Evolutionary conservation across 2,888 invertebrate species (phyloP), one percentile per base, ranked within the genome.

Genomic region (Diloba caeruleocephala): DNA sequence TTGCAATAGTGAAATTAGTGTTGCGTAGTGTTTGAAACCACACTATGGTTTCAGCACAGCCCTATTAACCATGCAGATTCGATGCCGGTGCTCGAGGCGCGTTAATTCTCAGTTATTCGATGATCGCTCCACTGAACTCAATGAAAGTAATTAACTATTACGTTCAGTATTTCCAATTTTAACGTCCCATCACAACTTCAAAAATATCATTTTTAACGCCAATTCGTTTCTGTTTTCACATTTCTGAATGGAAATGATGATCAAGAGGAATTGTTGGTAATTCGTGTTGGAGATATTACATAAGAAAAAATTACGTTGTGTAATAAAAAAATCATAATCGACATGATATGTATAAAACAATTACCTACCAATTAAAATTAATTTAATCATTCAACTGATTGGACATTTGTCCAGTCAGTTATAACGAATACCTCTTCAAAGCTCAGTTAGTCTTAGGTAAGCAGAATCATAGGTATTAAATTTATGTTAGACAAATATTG

Each of bases 61-160:
- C 53, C 70, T 69, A 53, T 54, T 51, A 34, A 25, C 38, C 52
- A 34, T 58, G 44, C 62, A 48, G 50, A 59, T 69, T 66, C 56
- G 59, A 74, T 48, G 57, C 45, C 49, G 26, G 64, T 58, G 48
- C 74, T 74, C 65, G 45, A 62, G 50, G 67, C 66, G 76, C 69
- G 72, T 80, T 79, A 70, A 79, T 72, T 76, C 73, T 66, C 68
- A 71, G 69, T 80, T 76, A 78, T 76, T 79, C 71, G 70, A 71
- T 76, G 62, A 72, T 71, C 68, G 70, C 66, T 49, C 55, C 69
- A 57, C 60, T 69, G 61, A 61, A 59, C 72, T 74, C 73, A 74
- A 68, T 74, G 73, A 72, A 72, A 67, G 76, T 74, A 79, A 82
- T 83, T 81, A 79, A 81, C 81, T 76, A 78, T 79, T 56, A 51